These are phyloP conservation scores for Bagarius yarrelli DNA, from an alignment of 2,113 vertebrate species.

Conservation along the genomic window DNA sequence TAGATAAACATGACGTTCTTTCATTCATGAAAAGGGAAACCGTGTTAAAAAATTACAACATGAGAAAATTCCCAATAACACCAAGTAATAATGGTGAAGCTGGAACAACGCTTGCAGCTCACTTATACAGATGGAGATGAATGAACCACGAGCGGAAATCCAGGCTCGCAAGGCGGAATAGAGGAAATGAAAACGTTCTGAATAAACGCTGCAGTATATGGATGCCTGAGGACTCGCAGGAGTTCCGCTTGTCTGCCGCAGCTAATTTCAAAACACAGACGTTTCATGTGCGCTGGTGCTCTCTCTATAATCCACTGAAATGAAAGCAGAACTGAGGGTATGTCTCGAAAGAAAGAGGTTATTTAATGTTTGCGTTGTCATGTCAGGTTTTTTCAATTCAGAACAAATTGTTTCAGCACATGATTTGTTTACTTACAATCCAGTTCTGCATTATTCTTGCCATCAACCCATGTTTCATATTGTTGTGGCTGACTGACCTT, in stretches of 20 bases:
- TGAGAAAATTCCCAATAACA: not conserved
- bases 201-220: constrained; percentile 49
- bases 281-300: constrained; percentile 3
- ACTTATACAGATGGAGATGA: constrained; percentile 10
- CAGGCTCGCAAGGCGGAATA: constrained; percentile 43
- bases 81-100: not conserved
- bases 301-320: not conserved
- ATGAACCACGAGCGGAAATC: constrained; percentile 33
- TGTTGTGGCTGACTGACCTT: not conserved
- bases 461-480: not conserved
- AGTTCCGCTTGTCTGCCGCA: constrained; percentile 47
- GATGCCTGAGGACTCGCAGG: constrained; percentile 46
- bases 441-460: not conserved
- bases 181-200: constrained; percentile 51
- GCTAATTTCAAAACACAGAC: constrained; percentile 40
- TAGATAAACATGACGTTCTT: too few relatives aligned
- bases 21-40: too few relatives aligned
- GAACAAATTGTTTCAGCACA: not conserved
- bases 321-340: constrained; percentile 21
- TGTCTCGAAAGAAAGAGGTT: not conserved
- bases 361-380: not conserved
- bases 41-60: not conserved
- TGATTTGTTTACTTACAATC: not conserved
- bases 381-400: not conserved
- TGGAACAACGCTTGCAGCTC: not conserved